A percentile compares a stretch with the other conserved stretches of the same genome.
Evolutionary conservation across 2,888 invertebrate genomes (phyloP).

Genomic region (Plebejus melissa): DNA sequence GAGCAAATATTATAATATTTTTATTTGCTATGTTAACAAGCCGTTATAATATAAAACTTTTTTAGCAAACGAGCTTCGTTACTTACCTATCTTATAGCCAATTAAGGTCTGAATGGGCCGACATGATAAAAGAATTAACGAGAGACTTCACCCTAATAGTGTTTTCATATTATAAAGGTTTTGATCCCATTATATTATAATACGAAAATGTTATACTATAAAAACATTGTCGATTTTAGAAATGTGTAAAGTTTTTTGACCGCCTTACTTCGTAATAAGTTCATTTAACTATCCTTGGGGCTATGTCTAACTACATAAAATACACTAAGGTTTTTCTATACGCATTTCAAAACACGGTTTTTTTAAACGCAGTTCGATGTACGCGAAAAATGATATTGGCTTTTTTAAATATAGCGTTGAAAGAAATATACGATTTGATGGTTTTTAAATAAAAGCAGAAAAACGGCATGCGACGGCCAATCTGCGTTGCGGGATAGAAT

Average conservation of each 20-base stretch:
- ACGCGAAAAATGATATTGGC: neutral
- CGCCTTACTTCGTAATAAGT: neutral
- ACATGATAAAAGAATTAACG: neutral
- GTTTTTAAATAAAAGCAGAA: slow-evolving; percentile 15
- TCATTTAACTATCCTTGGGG: neutral
- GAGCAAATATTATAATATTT: neutral
- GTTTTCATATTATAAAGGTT: neutral
- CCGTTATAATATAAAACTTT: neutral
- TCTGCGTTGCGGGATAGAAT: slow-evolving; percentile 11
- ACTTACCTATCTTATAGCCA: slow-evolving; percentile 1
- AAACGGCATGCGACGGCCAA: slow-evolving; percentile 8
- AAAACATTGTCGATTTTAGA: neutral
- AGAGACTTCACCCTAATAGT: neutral
- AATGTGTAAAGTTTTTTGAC: neutral
- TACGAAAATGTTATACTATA: neutral
- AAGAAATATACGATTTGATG: slow-evolving; percentile 13
- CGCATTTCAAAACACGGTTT: neutral
- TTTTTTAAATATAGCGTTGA: neutral
- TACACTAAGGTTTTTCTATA: neutral
- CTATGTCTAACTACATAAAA: neutral
- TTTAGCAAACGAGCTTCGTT: neutral
- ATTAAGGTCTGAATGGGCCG: neutral
- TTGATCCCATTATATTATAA: neutral
- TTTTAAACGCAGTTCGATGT: neutral
- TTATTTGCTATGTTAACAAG: neutral